phyloP scores from a whole-genome alignment of 2,888 invertebrate species.

The Volucella zonaria region DNA sequence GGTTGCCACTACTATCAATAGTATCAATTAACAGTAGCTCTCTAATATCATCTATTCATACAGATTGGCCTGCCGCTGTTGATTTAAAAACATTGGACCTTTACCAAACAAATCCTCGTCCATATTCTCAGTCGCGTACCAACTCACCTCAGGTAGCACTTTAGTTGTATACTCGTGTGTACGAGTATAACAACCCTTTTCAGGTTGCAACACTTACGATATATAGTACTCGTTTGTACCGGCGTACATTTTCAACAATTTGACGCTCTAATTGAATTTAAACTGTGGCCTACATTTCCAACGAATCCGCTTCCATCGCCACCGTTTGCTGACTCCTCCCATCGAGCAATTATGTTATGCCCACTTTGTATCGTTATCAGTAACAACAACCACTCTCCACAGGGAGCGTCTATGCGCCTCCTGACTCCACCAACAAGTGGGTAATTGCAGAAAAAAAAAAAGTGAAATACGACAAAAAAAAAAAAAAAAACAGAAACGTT shows the following conservation, averaged over 20 bases:
- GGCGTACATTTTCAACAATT: not conserved
- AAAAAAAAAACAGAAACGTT: conserved; percentile 24
- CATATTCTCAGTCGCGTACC: not conserved
- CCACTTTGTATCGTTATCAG: conserved; percentile 50
- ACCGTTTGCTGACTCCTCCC: conserved; percentile 55
- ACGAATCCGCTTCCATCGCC: conserved; percentile 51
- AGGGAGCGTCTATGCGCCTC: not conserved
- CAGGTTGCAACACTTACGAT: not conserved
- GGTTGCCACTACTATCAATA: no score
- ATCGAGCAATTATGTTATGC: conserved; percentile 54
- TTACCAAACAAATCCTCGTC: not conserved
- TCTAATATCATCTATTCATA: no score
- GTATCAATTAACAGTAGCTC: no score
- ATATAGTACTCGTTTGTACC: no score
- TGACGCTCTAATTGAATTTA: conserved; percentile 46
- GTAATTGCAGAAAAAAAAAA: not conserved
- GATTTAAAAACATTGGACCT: not conserved
- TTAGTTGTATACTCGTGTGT: no score
- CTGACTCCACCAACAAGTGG: conserved; percentile 31
- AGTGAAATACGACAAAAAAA: not conserved
- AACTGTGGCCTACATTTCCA: conserved; percentile 49
- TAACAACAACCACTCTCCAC: conserved; percentile 25
- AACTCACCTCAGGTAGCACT: no score
- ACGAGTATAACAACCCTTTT: not conserved
- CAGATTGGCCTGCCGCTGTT: no score